Base-by-base conservation (phyloP, 2,888 invertebrate species). In the Spodoptera exigua region DNA sequence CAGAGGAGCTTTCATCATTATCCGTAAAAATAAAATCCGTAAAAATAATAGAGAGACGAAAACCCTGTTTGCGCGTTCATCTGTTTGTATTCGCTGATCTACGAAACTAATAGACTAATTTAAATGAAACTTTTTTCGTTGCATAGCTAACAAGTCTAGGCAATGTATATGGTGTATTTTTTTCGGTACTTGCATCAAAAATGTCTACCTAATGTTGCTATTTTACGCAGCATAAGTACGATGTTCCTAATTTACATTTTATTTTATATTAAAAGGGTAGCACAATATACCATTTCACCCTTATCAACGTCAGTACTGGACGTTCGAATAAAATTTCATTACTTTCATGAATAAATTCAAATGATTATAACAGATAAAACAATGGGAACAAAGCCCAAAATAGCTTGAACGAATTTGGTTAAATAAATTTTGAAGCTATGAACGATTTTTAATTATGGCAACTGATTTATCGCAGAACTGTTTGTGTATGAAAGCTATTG, bases 231-330 rank as follows among this genome's bases (percentile, higher is more conserved):
- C 12, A 43, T 14, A 17, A 12, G 12, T 18, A 48, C 3, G 47
- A 32, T 37, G 37, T 32, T 18, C 43, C 17, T 4, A 48, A 27
- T 58, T 47, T 44, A 48, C 37, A 68, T 48, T 39, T 13, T 17
- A n/a, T 53, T 18, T 9, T 37, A n/a, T 17, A 40, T 21, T 73
- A 48, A 68, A 52, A 47, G 13, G 17, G 27, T 57, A 9, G 37
- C 5, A 5, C 5, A 27, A 9, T 9, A 27, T 7, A 27, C 27
- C 5, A 57, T 47, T 51, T 45, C 5, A 73, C 70, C 76, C 67
- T 21, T 45, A 51, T 75, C 70, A 75, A 58, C 44, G 59, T 73
- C 70, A 63, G 44, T 40, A 57, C 44, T 41, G 18, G 48, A 58
- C 59, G 16, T 62, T 55, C 16, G 34, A 36, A 7, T 51, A 41